Evolutionary conservation across 53 echinoderm and acorn worm species (phyloP).

Genomic region (Hippasteria phrygiana): DNA sequence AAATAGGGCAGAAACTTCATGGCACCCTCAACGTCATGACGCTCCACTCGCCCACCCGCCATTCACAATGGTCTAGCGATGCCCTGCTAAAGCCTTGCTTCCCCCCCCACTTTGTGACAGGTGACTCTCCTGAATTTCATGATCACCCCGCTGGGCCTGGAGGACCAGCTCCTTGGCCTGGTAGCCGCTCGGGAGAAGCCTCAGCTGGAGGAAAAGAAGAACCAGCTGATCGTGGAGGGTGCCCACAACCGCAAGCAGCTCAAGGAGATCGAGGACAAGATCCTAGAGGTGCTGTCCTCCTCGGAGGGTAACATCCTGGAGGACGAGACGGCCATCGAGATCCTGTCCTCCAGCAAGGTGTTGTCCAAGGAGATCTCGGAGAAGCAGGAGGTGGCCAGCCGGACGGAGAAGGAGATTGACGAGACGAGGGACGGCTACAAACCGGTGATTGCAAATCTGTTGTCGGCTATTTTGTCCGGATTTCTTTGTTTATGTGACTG

Average conservation of each 20-base stretch:
- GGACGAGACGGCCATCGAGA: constrained; percentile 96
- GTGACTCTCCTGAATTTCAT: constrained; percentile 90
- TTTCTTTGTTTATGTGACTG: too few species aligned
- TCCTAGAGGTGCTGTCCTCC: constrained; percentile 85
- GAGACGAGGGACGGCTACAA: constrained; percentile 98
- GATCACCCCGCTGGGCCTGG: constrained; percentile 90
- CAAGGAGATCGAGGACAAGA: constrained; percentile 95
- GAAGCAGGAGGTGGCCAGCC: constrained; percentile 88
- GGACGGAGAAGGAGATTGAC: constrained; percentile 98
- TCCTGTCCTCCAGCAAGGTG: constrained; percentile 89
- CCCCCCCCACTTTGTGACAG: too few species aligned
- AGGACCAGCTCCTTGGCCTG: constrained; percentile 87
- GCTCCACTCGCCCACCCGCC: too few species aligned
- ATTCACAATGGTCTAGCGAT: too few species aligned
- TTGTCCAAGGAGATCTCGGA: constrained; percentile 93
- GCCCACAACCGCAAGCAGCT: constrained; percentile 86
- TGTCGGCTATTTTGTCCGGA: too few species aligned
- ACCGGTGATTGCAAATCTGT: constrained; percentile 71
- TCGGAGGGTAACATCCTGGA: constrained; percentile 95
- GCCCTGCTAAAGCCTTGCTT: too few species aligned
- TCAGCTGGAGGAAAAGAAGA: constrained; percentile 93
- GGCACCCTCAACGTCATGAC: too few species aligned
- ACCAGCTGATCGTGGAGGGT: constrained; percentile 89
- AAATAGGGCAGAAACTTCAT: too few species aligned
- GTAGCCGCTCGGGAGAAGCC: constrained; percentile 93